Evolutionary conservation across 2,888 invertebrate genomes (phyloP).

Genomic region (Noctua comes): DNA sequence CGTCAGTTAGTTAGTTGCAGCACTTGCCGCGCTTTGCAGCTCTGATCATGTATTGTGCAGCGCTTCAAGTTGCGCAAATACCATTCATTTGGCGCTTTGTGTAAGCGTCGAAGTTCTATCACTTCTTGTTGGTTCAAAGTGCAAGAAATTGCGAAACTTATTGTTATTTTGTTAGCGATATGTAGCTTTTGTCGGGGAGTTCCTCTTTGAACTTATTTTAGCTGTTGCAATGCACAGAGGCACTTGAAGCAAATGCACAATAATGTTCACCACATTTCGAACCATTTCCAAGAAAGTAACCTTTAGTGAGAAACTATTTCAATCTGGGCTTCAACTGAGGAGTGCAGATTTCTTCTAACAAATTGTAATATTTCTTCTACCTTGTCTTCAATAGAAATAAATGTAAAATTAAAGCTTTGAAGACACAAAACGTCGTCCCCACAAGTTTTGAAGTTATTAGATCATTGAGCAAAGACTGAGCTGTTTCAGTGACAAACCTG

Average conservation of each 20-base stretch:
- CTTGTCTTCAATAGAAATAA: background rate
- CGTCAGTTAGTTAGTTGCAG: constrained; percentile 47
- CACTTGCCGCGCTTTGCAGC: constrained; percentile 25
- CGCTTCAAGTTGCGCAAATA: constrained; percentile 36
- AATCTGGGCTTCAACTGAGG: background rate
- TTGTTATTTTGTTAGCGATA: constrained; percentile 41
- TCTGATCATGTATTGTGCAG: constrained; percentile 57
- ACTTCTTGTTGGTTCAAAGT: constrained; percentile 33
- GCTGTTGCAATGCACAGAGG: background rate
- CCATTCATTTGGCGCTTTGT: constrained; percentile 55
- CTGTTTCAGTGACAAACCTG: background rate
- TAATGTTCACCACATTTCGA: background rate
- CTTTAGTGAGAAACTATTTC: background rate
- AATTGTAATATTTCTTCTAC: background rate
- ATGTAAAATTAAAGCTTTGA: background rate
- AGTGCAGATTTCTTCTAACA: background rate
- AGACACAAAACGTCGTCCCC: background rate
- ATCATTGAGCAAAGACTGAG: background rate
- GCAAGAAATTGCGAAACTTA: constrained; percentile 33
- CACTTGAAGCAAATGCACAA: background rate
- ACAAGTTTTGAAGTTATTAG: background rate
- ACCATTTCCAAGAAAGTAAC: background rate
- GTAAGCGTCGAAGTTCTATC: constrained; percentile 39
- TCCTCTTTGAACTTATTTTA: background rate
- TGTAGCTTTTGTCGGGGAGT: background rate